Conservation (phyloP, 2,113 vertebrate genomes). For the Psilopsiagon aurifrons region DNA sequence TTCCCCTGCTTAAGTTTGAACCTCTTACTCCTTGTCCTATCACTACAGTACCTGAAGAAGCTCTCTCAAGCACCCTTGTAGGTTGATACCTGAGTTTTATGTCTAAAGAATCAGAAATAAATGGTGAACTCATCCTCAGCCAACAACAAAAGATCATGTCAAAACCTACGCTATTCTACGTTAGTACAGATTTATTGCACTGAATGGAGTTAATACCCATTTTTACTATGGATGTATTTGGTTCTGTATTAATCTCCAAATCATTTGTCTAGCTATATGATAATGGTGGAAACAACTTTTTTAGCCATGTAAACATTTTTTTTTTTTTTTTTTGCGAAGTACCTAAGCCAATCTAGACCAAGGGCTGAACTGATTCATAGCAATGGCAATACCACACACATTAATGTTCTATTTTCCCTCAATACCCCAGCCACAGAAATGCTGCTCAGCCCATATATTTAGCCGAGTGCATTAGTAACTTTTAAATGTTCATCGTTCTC, state of each 20-base stretch:
- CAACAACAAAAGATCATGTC: not conserved
- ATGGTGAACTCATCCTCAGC: not conserved
- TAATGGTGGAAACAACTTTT: not conserved
- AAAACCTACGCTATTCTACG: not conserved
- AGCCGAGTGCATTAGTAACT: slow-evolving; percentile 54
- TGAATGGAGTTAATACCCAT: not conserved
- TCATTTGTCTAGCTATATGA: not conserved
- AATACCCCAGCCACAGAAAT: not conserved
- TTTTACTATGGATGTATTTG: accelerated
- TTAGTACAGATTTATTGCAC: not conserved
- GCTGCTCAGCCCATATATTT: not conserved
- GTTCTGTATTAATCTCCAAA: not conserved
- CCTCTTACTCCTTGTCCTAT: not conserved
- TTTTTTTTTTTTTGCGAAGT: not conserved
- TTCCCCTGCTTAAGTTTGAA: not conserved
- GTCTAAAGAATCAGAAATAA: not conserved
- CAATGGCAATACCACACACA: not conserved
- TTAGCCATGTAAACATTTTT: not conserved
- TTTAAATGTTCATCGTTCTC: slow-evolving; percentile 56
- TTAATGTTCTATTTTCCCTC: not conserved
- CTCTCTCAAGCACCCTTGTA: not conserved
- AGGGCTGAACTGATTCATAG: not conserved
- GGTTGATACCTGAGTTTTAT: not conserved
- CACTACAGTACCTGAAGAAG: not conserved
- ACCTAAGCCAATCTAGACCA: not conserved